phyloP scores from a whole-genome alignment of 2,888 invertebrate genomes.

The Caenorhabditis becei region DNA sequence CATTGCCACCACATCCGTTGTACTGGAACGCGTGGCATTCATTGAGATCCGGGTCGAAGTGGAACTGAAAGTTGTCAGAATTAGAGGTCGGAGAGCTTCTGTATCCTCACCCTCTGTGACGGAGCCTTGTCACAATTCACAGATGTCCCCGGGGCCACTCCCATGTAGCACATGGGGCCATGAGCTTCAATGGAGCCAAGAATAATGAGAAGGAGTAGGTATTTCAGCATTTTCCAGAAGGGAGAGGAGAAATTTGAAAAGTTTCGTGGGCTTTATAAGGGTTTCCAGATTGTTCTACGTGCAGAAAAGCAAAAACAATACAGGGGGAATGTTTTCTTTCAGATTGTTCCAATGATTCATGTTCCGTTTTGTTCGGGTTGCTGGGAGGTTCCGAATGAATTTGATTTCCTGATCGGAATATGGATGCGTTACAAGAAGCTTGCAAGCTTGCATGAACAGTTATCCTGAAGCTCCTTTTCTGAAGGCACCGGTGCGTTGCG shows the following conservation, averaged over 20 bases:
- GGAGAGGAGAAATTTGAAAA: too few relatives aligned
- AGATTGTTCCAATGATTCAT: not conserved
- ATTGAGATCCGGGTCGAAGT: constrained; percentile 35
- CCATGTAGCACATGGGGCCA: constrained; percentile 20
- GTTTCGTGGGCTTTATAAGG: not conserved
- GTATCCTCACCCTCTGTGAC: constrained; percentile 14
- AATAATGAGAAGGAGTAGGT: not conserved
- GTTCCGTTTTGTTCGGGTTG: not conserved
- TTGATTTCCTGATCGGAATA: too few relatives aligned
- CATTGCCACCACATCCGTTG: constrained; percentile 37
- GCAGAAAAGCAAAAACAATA: too few relatives aligned
- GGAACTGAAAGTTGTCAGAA: constrained; percentile 24
- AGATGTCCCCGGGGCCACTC: constrained; percentile 18
- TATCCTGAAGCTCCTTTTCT: too few relatives aligned
- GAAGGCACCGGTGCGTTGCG: too few relatives aligned
- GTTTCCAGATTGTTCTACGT: too few relatives aligned
- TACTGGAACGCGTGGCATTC: constrained; percentile 40
- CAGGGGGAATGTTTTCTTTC: too few relatives aligned
- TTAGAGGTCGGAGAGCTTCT: not conserved
- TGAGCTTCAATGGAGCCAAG: too few relatives aligned
- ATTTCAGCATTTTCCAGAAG: constrained; percentile 5
- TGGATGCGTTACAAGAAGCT: too few relatives aligned
- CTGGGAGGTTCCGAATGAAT: too few relatives aligned
- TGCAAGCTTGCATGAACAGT: too few relatives aligned
- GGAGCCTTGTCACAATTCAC: constrained; percentile 2